Evolutionary conservation across 2,113 vertebrate species (phyloP).

Genomic region (Balaenoptera acutorostrata): DNA sequence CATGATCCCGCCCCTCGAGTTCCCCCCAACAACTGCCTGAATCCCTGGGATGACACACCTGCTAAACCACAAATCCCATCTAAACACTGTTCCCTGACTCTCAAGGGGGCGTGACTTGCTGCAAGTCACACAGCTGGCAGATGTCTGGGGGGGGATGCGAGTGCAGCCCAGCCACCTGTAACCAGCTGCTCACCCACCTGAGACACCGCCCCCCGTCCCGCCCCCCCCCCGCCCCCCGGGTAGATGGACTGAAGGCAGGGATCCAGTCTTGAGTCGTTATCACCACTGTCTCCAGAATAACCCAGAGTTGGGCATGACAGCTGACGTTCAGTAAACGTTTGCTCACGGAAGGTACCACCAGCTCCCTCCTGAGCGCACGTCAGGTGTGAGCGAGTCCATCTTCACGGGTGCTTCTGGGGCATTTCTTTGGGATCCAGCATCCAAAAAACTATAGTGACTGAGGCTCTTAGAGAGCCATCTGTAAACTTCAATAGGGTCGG

Average conservation of each 20-base stretch:
- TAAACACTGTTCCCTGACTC: background rate
- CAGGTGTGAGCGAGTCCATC: background rate
- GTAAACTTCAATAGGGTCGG: background rate
- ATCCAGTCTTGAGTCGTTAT: background rate
- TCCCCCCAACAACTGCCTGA: too few species aligned
- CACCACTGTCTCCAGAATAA: background rate
- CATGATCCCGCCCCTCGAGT: background rate
- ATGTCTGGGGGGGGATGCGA: background rate
- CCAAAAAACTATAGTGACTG: background rate
- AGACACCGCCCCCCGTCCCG: accelerated
- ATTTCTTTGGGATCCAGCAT: background rate
- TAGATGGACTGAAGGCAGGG: background rate
- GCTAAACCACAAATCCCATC: background rate
- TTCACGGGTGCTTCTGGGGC: background rate
- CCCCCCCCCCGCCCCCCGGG: too few species aligned
- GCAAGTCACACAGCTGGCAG: background rate
- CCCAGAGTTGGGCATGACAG: too few species aligned
- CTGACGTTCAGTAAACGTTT: background rate
- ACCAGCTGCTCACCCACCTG: background rate
- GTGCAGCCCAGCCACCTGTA: background rate
- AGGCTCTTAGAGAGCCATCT: background rate
- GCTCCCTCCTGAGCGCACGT: background rate
- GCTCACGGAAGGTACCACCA: background rate
- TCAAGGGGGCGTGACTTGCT: background rate
- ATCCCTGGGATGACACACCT: accelerated